These are phyloP conservation scores for Heteromormyrus szaboi DNA, from an alignment of 2,797 vertebrate species.

Conservation along the genomic window DNA sequence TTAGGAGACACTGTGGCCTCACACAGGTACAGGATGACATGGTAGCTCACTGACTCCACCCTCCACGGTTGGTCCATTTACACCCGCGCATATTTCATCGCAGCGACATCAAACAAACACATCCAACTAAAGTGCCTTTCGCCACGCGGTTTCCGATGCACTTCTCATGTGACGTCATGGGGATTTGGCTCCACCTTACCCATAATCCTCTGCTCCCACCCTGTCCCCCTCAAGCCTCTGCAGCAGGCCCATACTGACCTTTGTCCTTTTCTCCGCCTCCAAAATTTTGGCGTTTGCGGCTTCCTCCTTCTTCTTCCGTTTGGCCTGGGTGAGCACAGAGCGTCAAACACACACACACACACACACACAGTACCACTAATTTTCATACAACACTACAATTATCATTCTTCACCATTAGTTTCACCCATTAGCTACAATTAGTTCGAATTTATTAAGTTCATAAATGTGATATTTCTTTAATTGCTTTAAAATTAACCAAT, in stretches of 20 bases:
- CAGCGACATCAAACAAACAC: not conserved
- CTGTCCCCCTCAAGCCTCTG: slow-evolving; percentile 40
- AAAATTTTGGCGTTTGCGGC: slow-evolving; percentile 96
- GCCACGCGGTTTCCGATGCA: not conserved
- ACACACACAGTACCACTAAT: slow-evolving; percentile 16
- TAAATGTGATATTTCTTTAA: slow-evolving; percentile 1
- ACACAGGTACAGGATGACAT: not conserved
- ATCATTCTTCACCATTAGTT: not conserved
- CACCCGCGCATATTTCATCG: not conserved
- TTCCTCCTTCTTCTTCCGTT: slow-evolving; percentile 98
- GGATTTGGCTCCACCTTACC: not conserved
- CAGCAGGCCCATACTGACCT: slow-evolving; percentile 77
- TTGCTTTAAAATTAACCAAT: slow-evolving; percentile 1
- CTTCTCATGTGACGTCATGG: not conserved
- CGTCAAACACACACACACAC: not conserved
- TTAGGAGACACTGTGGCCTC: not conserved
- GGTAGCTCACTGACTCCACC: not conserved
- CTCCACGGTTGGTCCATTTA: not conserved
- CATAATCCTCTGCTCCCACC: not conserved
- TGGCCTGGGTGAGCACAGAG: slow-evolving; percentile 84
- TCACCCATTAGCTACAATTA: not conserved
- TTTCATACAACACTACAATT: not conserved
- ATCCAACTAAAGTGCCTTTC: not conserved
- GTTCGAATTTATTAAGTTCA: slow-evolving; percentile 5
- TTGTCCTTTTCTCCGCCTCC: slow-evolving; percentile 97